Evolutionary conservation across 1,140 invertebrate species (phyloP).

Genomic region (Dolichoris vasculosae): DNA sequence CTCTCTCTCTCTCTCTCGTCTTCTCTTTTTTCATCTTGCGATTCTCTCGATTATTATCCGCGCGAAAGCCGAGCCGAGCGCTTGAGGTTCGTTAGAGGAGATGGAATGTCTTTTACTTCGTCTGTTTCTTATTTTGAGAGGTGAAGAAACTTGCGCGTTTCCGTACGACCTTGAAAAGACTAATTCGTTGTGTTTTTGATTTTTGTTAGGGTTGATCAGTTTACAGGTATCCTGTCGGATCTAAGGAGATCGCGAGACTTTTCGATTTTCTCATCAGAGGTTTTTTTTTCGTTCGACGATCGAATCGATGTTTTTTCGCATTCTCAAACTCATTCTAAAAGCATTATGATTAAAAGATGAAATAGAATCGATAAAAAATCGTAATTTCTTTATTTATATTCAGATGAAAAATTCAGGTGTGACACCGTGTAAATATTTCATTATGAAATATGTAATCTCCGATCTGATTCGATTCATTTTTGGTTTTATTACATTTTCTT

Average conservation of each 20-base stretch:
- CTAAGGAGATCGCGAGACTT: neutral
- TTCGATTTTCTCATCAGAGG: neutral
- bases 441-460: neutral
- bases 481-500: neutral
- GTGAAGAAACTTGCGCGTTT: conserved; percentile 38
- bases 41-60: conserved; percentile 4
- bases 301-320: neutral
- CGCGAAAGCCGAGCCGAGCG: neutral
- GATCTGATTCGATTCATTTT: neutral
- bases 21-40: conserved; percentile 5
- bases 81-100: neutral
- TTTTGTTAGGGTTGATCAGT: neutral
- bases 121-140: conserved; percentile 3
- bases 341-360: neutral
- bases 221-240: neutral
- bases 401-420: neutral
- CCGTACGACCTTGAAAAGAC: conserved; percentile 22
- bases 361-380: neutral
- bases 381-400: neutral
- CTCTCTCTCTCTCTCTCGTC: neutral
- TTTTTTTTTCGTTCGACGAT: neutral
- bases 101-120: neutral
- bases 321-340: neutral
- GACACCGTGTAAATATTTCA: neutral
- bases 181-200: conserved; percentile 3